phyloP scores from a whole-genome alignment of 1,140 invertebrate genomes.

The Araneus ventricosus region DNA sequence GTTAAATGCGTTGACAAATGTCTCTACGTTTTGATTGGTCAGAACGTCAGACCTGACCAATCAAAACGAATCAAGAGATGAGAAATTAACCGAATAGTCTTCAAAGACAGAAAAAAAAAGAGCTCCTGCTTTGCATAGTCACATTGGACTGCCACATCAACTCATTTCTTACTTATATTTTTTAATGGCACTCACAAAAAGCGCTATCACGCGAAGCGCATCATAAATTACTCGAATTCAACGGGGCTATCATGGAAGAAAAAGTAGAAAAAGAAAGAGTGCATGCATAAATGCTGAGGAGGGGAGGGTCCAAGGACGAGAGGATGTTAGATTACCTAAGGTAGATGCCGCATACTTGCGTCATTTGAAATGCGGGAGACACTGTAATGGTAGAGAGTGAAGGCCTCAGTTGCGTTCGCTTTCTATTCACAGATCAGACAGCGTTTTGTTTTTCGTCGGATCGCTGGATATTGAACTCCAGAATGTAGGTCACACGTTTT shows the following conservation, averaged over 20 bases:
- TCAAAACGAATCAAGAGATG: neutral
- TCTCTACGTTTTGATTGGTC: neutral
- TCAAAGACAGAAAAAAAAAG: neutral
- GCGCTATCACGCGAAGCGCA: neutral
- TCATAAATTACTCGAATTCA: neutral
- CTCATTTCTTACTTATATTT: neutral
- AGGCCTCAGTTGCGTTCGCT: neutral
- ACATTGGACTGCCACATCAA: neutral
- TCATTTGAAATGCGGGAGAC: neutral
- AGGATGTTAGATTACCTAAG: slow-evolving; percentile 21
- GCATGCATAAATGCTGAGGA: neutral
- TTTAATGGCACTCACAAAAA: neutral
- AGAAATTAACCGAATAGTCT: neutral
- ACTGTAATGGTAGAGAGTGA: neutral
- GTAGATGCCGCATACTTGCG: neutral
- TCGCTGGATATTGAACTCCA: slow-evolving; percentile 1
- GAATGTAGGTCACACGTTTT: slow-evolving; percentile 4
- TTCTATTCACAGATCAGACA: slow-evolving; percentile 7
- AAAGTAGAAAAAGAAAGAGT: neutral
- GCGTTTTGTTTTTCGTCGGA: neutral
- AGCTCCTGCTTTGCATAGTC: too few species aligned
- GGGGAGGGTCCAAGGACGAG: neutral
- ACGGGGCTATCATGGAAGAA: neutral
- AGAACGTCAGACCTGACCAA: neutral
- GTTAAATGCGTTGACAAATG: neutral